Base-by-base conservation (phyloP, 2,113 vertebrate species). In the Eulemur macaco region DNA sequence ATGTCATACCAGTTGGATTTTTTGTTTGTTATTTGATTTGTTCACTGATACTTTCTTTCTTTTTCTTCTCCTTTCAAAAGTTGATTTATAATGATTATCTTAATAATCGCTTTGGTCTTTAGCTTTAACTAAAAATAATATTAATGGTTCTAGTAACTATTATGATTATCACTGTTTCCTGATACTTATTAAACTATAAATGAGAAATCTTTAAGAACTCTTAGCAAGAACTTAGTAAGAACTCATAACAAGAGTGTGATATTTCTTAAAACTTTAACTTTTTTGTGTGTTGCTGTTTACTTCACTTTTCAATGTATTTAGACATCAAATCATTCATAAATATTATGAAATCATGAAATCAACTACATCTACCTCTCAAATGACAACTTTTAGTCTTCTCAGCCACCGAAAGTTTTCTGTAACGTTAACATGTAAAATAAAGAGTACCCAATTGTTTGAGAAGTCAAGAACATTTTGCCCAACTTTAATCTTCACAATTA, bases 301-400 rank as follows among this genome's bases (percentile, higher is more conserved):
- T 86, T 74, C 29, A 42, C 23, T 66, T 60, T 77, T 74, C 23
- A 78, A 64, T 52, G 9, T 27, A 58, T 45, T 86, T 89, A 87
- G 81, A 86, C 31, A 71, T 58, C 42, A 76, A 88, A 85, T 20
- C 34, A 81, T 58, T 66, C 20, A 52, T 50, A n/a, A 66, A 76
- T 93, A n/a, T 63, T 76, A 89, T 37, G 10, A 91, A 91, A 89
- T 81, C n/a, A 91, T 37, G 13, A 89, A 91, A 86, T 81, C n/a
- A 84, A 42, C 42, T 11, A 54, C 45, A 85, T 93, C 47, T 85
- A 8, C 5, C 47, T 6, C 21, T 71, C 20, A 85, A 63, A 71
- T 76, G 15, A 74, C 9, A 69, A 90, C 27, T 83, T 81, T 81
- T 21, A n/a, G 27, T 89, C 27, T 95, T 85, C 71, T 58, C 45